Base-by-base conservation (phyloP, 2,113 vertebrate genomes). In the Phodopus roborovskii region DNA sequence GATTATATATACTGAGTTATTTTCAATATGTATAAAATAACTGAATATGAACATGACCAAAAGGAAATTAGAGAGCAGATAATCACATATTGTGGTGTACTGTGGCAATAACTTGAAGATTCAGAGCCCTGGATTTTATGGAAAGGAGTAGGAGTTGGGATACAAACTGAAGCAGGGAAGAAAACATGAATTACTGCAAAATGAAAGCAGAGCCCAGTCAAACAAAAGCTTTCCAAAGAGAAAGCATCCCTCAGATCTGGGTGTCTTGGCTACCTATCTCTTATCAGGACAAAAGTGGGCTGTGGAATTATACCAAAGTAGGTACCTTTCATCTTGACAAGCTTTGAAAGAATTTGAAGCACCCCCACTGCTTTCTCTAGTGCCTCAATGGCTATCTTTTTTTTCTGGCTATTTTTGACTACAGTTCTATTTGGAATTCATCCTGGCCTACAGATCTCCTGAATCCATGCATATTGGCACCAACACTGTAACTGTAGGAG, bases 131-230 rank as follows among this genome's bases (percentile, higher is more conserved):
- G 42, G 33, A 70, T 95, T 95, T 92, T 87, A 90, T 86, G 70
- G 93, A 97, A 96, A 92, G 89, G 88, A 94, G 0, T 95, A 90
- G 79, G 88, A 93, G 53, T 78, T 75, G 50, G 64, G 75, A 77
- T 94, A 30, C 74, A 88, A 94, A 97, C 97, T 94, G 56, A 97
- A 97, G 88, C 68, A 89, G 79, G 19, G 20, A 93, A 90, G 87
- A 86, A 95, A 95, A 94, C 64, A 16, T 2, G 91, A 97, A 95
- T 96, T 85, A 33, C 22, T 91, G 39, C 81, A 96, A 98, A 95
- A 95, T 96, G 91, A 95, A 97, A 95, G n/a, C 78, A 94, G 93
- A 93, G 74, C 93, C 58, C 94, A 98, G 98, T 90, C 79, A 79
- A 88, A 92, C 84, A 71, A 26, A 94, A 87, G 1, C 87, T 87